These are phyloP conservation scores for Andrena chrysosceles DNA, from an alignment of 2,888 invertebrate genomes.

Conservation along the genomic window DNA sequence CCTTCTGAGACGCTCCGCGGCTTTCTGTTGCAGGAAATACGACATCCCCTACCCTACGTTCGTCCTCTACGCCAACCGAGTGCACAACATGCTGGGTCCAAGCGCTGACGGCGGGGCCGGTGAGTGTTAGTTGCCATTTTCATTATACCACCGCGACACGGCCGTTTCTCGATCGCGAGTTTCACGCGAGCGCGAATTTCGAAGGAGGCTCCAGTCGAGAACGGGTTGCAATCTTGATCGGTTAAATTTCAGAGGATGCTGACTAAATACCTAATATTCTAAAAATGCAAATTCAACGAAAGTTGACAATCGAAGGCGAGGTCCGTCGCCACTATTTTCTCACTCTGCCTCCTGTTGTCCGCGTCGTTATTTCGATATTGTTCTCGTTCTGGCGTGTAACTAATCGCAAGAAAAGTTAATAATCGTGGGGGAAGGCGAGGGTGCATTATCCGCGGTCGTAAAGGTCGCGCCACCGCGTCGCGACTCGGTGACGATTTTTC, in stretches of 20 bases:
- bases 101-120: slow-evolving; percentile 96
- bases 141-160: slow-evolving; percentile 57
- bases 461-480: background rate
- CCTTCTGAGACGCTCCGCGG: slow-evolving; percentile 8
- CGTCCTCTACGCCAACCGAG: slow-evolving; percentile 96
- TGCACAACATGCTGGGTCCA: slow-evolving; percentile 97
- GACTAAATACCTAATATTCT: too few relatives aligned
- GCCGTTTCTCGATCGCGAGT: slow-evolving; percentile 47
- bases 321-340: too few relatives aligned
- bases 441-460: slow-evolving; percentile 4
- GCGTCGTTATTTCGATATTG: too few relatives aligned
- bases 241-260: too few relatives aligned
- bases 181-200: background rate
- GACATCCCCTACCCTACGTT: slow-evolving; percentile 98
- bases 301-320: too few relatives aligned
- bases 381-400: slow-evolving; percentile 1
- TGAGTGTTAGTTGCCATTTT: slow-evolving; percentile 85
- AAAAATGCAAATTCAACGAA: too few relatives aligned
- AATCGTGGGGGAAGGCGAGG: slow-evolving; percentile 10
- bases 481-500: background rate
- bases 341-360: too few relatives aligned
- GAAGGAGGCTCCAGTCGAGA: background rate
- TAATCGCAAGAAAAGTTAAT: slow-evolving; percentile 24
- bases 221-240: background rate
- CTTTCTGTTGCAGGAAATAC: slow-evolving; percentile 89